Percentiles rank a stretch among this genome's conserved stretches.
These are phyloP conservation scores for Paguma larvata DNA, from an alignment of 2,797 vertebrate species.

Conservation along the genomic window DNA sequence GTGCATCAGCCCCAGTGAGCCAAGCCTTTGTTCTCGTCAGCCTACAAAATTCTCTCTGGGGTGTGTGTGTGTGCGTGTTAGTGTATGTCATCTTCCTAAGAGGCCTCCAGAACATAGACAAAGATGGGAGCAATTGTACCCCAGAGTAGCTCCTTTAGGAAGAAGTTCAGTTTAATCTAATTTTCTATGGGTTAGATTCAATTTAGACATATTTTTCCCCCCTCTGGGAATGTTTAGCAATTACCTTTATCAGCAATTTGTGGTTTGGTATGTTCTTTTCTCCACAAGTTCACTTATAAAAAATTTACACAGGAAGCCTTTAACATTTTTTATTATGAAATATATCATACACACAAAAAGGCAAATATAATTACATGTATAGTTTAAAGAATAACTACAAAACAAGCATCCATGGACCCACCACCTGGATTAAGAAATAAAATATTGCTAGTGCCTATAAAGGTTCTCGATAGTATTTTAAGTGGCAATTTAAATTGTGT, in stretches of 20 bases:
- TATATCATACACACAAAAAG: constrained; percentile 57
- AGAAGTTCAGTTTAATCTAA: constrained; percentile 79
- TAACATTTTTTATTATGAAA: constrained; percentile 71
- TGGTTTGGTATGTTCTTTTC: constrained; percentile 75
- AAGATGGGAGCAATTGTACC: constrained; percentile 72
- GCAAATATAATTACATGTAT: constrained; percentile 65
- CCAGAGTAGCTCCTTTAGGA: constrained; percentile 77
- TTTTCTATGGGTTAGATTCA: constrained; percentile 79
- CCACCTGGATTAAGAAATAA: constrained; percentile 45
- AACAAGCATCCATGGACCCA: constrained; percentile 20
- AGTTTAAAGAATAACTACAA: constrained; percentile 60
- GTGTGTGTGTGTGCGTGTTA: constrained; percentile 65
- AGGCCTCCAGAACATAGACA: constrained; percentile 80
- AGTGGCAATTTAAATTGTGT: constrained; percentile 4
- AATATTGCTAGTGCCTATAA: constrained; percentile 1
- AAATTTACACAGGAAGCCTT: constrained; percentile 73
- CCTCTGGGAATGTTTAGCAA: constrained; percentile 79
- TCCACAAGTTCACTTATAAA: constrained; percentile 72
- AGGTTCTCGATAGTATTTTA: constrained; percentile 41
- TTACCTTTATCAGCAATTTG: constrained; percentile 83
- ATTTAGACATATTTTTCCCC: constrained; percentile 74
- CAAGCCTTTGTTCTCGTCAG: constrained; percentile 89
- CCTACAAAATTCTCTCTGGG: constrained; percentile 81
- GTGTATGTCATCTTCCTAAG: constrained; percentile 79
- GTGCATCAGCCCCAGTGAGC: constrained; percentile 87